These are phyloP conservation scores for Tiliacea citrago DNA, from an alignment of 2,888 invertebrate species.

Conservation along the genomic window DNA sequence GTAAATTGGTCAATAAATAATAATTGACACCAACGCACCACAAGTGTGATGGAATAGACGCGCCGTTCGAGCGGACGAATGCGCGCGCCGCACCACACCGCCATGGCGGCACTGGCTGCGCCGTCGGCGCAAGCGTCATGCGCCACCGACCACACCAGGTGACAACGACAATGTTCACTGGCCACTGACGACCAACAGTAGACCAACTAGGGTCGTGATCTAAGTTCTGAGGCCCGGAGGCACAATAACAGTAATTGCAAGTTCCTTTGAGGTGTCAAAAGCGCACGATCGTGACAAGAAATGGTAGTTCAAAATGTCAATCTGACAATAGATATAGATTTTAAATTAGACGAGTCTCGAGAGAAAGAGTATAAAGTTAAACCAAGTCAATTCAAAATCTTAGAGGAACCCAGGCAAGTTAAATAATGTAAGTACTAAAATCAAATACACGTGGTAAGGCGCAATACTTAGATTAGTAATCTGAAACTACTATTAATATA, in stretches of 20 bases:
- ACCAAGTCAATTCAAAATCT: background rate
- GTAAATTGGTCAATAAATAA: constrained; percentile 47
- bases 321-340: constrained; percentile 8
- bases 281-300: constrained; percentile 19
- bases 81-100: constrained; percentile 90
- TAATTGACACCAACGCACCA: constrained; percentile 79
- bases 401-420: background rate
- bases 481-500: constrained; percentile 23
- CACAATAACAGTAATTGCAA: constrained; percentile 37
- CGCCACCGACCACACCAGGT: constrained; percentile 67
- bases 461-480: background rate
- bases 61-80: constrained; percentile 86
- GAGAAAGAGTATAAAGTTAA: background rate
- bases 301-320: constrained; percentile 16
- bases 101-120: constrained; percentile 86
- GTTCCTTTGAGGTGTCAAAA: constrained; percentile 31
- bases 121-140: constrained; percentile 71
- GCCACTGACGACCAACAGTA: constrained; percentile 42
- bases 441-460: background rate
- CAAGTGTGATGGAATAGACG: constrained; percentile 87
- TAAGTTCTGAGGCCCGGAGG: constrained; percentile 26
- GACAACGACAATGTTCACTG: constrained; percentile 57
- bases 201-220: constrained; percentile 53
- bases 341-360: background rate
- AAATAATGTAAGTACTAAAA: background rate